Percentiles rank a stretch among this genome's conserved stretches.
phyloP scores from a whole-genome alignment of 2,888 invertebrate genomes.

The Anagyrus pseudococci region DNA sequence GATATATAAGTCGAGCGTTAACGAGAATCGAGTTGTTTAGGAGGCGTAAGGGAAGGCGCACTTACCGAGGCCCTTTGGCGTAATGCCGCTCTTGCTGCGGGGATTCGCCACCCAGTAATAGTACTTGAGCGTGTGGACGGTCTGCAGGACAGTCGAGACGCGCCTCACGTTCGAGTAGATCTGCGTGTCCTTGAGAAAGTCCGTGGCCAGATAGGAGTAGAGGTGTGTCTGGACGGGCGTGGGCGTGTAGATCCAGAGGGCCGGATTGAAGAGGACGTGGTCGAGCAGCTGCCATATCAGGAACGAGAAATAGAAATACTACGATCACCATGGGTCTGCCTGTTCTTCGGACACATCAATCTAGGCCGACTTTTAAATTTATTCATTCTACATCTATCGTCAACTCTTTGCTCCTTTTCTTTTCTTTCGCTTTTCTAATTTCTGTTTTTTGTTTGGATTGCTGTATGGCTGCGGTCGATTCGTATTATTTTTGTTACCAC shows the following conservation, averaged over 20 bases:
- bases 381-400: constrained; percentile 16
- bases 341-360: constrained; percentile 61
- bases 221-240: constrained; percentile 93
- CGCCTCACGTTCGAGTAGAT: constrained; percentile 96
- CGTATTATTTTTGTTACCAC: too few species aligned
- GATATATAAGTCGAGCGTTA: too few species aligned
- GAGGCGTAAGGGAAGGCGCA: too few species aligned
- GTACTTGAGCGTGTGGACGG: constrained; percentile 97
- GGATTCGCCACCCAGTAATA: constrained; percentile 99
- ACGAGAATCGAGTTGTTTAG: too few species aligned
- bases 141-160: constrained; percentile 96
- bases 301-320: constrained; percentile 91
- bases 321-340: constrained; percentile 67
- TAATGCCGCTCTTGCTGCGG: constrained; percentile 90
- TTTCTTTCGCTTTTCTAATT: not conserved
- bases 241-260: constrained; percentile 98
- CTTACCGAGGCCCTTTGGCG: constrained; percentile 93
- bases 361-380: constrained; percentile 55
- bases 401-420: not conserved
- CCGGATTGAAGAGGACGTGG: constrained; percentile 98
- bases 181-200: constrained; percentile 96
- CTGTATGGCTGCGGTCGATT: too few species aligned
- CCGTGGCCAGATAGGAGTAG: constrained; percentile 98
- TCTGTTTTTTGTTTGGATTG: not conserved
- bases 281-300: constrained; percentile 96